Evolutionary conservation across 1,140 invertebrate genomes (phyloP).

Genomic region (Maconellicoccus hirsutus): DNA sequence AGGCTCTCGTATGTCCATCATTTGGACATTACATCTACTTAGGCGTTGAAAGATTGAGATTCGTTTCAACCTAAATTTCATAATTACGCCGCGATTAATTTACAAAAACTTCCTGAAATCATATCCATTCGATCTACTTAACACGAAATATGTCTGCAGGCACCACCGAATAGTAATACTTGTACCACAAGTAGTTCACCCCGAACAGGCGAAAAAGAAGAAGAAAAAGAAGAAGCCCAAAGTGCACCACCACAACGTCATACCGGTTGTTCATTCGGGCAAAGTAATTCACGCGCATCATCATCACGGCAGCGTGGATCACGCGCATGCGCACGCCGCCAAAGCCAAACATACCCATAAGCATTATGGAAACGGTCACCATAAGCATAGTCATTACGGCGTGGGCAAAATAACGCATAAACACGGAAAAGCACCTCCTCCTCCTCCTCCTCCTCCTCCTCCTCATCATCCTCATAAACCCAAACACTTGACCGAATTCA

Average conservation of each 20-base stretch:
- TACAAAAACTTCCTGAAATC: no score
- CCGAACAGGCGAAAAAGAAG: no score
- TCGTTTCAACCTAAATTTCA: no score
- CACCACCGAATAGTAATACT: not conserved
- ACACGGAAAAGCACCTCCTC: not conserved
- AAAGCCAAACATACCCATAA: not conserved
- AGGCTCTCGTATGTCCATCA: no score
- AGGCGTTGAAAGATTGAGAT: no score
- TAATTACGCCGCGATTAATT: no score
- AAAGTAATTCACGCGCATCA: not conserved
- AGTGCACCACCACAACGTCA: not conserved
- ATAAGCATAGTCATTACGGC: not conserved
- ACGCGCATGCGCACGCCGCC: not conserved
- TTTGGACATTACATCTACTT: no score
- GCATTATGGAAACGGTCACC: not conserved
- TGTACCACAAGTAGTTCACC: not conserved
- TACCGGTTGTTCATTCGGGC: not conserved
- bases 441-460: not conserved
- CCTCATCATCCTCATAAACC: not conserved
- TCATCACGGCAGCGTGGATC: not conserved
- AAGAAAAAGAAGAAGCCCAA: not conserved
- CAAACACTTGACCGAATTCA: not conserved
- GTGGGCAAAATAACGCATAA: not conserved
- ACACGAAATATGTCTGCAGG: no score
- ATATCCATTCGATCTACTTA: no score